Base-by-base conservation (phyloP, 2,113 vertebrate species). In the Pyxicephalus adspersus region DNA sequence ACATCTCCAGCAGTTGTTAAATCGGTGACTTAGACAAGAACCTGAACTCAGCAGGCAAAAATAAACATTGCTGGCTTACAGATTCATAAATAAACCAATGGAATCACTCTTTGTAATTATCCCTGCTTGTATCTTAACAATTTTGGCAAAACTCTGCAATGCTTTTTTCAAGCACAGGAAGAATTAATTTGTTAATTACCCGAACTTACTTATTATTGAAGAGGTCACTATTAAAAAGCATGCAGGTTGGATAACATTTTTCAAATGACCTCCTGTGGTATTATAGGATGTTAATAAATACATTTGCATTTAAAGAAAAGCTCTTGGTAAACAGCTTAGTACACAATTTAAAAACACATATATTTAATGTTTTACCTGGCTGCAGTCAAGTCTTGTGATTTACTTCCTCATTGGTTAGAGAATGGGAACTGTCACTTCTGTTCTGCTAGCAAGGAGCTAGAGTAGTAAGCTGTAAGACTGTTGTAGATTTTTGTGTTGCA, bases 111-210 rank as follows among this genome's bases (percentile, higher is more conserved):
- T 58, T 82, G n/a, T 82, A 74, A 82, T 82, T 82, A 66, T 82
- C 80, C 19, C 71, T 58, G 68, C 80, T 57, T 58, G 80, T 57
- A 75, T 45, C 20, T 72, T 65, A 75, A 13, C 23, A 65, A 66
- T 31, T 55, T 31, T 58, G 60, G 70, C 61, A 65, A 52, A 65
- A 66, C 29, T 66, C 28, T 3, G 25, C n/a, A 26, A 17, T 52
- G 63, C 38, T 29, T 28, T 81, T 81, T 81, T 58, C 52, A 66
- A 22, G 20, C 22, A 13, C 66, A 50, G 80, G 29, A 66, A 58
- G 61, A 64, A 81, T 81, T 66, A 75, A 75, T 82, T 65, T 66
- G 70, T 82, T 82, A 82, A 82, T 82, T 82, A 64, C 57, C 22
- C 45, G 19, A 18, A 18, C 61, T 58, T 60, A 51, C 60, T 75